These are phyloP conservation scores for Adoxophyes honmai DNA, from an alignment of 1,140 invertebrate genomes.

Conservation along the genomic window DNA sequence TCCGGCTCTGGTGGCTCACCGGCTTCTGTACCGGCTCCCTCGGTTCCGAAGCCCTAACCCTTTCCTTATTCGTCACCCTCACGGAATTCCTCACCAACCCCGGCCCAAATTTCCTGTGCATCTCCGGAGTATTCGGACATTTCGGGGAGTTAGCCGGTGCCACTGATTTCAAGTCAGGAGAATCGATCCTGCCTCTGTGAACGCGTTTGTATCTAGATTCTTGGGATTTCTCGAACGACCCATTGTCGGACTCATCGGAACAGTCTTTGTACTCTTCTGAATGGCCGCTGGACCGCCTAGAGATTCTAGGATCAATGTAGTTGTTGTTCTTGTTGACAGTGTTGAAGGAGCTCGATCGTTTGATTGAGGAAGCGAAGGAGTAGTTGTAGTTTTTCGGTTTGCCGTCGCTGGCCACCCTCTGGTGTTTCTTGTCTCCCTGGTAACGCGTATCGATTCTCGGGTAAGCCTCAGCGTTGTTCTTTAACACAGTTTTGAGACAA, in stretches of 20 bases:
- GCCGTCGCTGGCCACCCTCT: conserved; percentile 54
- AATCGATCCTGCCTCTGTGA: conserved; percentile 56
- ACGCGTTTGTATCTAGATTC: conserved; percentile 53
- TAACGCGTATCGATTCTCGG: conserved; percentile 61
- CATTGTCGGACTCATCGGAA: conserved; percentile 62
- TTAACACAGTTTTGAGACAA: conserved; percentile 63
- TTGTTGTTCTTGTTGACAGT: conserved; percentile 72
- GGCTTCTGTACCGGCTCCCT: conserved; percentile 51
- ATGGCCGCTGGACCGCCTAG: conserved; percentile 49
- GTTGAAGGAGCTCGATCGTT: conserved; percentile 71
- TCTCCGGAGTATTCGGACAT: conserved; percentile 73
- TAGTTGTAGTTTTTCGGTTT: conserved; percentile 30
- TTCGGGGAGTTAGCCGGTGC: conserved; percentile 63
- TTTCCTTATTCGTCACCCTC: conserved; percentile 54
- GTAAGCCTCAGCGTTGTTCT: conserved; percentile 60
- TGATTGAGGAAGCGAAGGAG: conserved; percentile 56
- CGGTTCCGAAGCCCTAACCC: conserved; percentile 55
- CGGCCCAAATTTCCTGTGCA: conserved; percentile 69
- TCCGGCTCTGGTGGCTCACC: conserved; percentile 56
- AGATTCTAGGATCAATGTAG: conserved; percentile 44
- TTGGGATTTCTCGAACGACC: conserved; percentile 50
- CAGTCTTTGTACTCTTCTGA: conserved; percentile 60
- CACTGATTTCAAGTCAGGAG: conserved; percentile 58
- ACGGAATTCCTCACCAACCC: conserved; percentile 62
- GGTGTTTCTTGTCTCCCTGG: conserved; percentile 60